These are phyloP conservation scores for Strigops habroptila DNA, from an alignment of 2,113 vertebrate genomes.

Conservation along the genomic window DNA sequence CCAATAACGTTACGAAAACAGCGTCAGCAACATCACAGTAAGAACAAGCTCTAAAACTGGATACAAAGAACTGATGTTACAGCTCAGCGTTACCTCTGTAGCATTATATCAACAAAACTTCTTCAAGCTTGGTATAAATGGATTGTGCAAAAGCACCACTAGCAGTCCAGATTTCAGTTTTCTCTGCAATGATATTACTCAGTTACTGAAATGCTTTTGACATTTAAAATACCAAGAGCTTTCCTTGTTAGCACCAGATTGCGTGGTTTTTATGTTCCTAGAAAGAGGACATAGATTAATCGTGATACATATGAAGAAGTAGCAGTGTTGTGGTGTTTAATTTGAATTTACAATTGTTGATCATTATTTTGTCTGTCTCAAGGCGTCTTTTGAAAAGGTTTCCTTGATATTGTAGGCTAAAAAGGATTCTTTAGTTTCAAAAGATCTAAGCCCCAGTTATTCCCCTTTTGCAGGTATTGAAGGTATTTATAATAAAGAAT, in stretches of 20 bases:
- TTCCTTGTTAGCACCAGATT: neutral
- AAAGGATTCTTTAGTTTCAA: neutral
- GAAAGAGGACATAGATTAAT: neutral
- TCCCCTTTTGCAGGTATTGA: neutral
- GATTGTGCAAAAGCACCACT: neutral
- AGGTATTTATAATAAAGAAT: neutral
- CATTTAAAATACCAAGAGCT: neutral
- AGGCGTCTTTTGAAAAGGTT: neutral
- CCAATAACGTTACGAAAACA: accelerated
- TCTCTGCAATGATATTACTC: neutral
- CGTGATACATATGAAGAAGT: neutral
- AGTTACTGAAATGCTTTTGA: neutral
- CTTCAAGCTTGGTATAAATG: neutral
- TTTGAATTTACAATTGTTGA: neutral
- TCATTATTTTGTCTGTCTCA: neutral
- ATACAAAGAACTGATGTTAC: neutral
- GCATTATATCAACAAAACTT: neutral
- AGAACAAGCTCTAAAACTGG: neutral
- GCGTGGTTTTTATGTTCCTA: neutral
- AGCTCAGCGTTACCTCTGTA: neutral
- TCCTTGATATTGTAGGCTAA: neutral
- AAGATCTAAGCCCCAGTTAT: neutral
- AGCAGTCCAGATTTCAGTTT: neutral
- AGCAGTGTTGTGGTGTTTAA: neutral
- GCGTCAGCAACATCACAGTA: neutral